Evolutionary conservation across 2,797 vertebrate genomes (phyloP).

Genomic region (Anomalospiza imberbis): DNA sequence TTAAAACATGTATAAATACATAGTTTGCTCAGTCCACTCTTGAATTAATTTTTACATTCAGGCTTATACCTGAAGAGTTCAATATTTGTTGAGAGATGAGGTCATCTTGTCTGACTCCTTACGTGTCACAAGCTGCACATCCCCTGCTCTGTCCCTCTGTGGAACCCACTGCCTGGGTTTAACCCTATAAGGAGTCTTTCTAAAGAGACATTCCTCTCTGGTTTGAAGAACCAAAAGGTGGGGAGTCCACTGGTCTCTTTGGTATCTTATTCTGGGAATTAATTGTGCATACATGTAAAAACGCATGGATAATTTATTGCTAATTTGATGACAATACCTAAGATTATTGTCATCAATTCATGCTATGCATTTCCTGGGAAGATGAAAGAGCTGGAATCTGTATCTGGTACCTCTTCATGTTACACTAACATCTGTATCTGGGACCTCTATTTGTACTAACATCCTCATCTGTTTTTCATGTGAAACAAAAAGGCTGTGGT

Average conservation of each 20-base stretch:
- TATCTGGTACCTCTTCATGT: neutral
- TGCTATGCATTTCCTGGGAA: neutral
- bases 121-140: neutral
- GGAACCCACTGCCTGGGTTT: neutral
- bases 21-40: neutral
- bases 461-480: neutral
- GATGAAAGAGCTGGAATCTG: neutral
- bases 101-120: neutral
- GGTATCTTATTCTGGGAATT: neutral
- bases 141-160: neutral
- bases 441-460: neutral
- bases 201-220: neutral
- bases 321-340: neutral
- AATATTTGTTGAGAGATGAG: neutral
- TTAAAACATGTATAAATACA: neutral
- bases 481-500: neutral
- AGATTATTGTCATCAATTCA: neutral
- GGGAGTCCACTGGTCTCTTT: neutral
- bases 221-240: neutral
- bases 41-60: neutral
- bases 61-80: neutral
- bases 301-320: neutral
- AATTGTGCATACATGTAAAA: neutral
- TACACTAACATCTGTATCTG: neutral
- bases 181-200: neutral